Percentiles rank a stretch among this genome's conserved stretches.
Evolutionary conservation across 2,113 vertebrate genomes (phyloP).

Genomic region (Entelurus aequoreus): DNA sequence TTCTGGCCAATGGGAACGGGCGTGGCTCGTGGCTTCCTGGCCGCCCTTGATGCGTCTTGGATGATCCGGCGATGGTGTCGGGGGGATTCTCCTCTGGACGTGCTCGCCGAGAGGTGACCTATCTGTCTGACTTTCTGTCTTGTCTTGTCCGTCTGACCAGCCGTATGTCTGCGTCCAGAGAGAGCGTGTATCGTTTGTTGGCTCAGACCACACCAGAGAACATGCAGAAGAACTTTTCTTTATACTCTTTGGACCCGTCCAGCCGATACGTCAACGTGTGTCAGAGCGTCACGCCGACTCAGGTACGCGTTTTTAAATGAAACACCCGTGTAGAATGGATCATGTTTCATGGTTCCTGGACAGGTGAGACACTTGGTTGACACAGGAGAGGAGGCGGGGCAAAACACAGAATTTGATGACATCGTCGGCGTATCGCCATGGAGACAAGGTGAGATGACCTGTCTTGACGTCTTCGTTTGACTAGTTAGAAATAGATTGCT

Average conservation of each 20-base stretch:
- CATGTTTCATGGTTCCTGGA: not conserved
- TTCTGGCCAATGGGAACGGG: constrained; percentile 99
- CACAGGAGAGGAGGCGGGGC: constrained; percentile 78
- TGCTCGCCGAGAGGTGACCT: constrained; percentile 83
- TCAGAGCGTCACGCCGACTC: constrained; percentile 66
- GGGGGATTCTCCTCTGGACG: constrained; percentile 78
- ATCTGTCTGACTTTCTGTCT: not conserved
- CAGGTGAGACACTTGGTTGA: constrained; percentile 90
- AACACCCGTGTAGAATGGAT: no score
- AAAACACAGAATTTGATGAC: constrained; percentile 67
- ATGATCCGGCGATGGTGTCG: constrained; percentile 91
- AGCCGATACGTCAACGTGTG: constrained; percentile 88
- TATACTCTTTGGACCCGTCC: constrained; percentile 87
- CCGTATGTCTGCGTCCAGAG: constrained; percentile 65
- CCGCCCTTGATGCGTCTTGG: constrained; percentile 93
- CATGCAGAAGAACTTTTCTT: constrained; percentile 89
- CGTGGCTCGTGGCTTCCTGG: constrained; percentile 91
- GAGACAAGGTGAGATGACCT: not conserved
- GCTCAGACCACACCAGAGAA: constrained; percentile 97
- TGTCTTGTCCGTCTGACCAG: not conserved
- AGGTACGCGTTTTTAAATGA: not conserved
- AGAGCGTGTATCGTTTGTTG: constrained; percentile 88
- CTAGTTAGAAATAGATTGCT: not conserved
- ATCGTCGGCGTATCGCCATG: constrained; percentile 68
- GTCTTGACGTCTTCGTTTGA: not conserved